Conservation (phyloP, 2,888 invertebrate species). For the Helleia helle region DNA sequence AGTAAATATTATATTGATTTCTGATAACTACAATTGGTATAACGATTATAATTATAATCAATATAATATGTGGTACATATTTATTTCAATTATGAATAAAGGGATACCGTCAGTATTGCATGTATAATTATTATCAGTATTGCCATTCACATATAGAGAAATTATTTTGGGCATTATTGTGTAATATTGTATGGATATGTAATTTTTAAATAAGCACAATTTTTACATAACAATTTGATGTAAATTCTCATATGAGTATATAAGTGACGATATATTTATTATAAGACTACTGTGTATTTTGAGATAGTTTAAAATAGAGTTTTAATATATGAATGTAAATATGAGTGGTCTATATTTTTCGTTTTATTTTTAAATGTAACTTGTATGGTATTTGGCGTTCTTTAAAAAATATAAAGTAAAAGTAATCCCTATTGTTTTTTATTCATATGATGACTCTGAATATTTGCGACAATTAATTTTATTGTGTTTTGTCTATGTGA, state of each 20-base stretch:
- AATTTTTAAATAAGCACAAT: conserved; percentile 9
- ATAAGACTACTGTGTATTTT: conserved; percentile 16
- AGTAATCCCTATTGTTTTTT: conserved; percentile 34
- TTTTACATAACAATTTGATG: conserved; percentile 8
- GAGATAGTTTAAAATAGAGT: conserved; percentile 13
- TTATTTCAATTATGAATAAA: too few species aligned
- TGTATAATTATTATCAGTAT: neutral
- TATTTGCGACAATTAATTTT: too few species aligned
- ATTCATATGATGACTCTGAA: too few species aligned
- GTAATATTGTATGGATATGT: conserved; percentile 3
- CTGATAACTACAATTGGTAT: too few species aligned
- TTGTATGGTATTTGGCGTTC: conserved; percentile 20
- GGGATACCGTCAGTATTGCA: too few species aligned
- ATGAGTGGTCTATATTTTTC: conserved; percentile 18
- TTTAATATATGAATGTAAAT: conserved; percentile 21
- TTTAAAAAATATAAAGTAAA: conserved; percentile 38
- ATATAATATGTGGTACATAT: too few species aligned
- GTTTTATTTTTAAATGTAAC: conserved; percentile 22
- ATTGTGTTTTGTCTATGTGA: too few species aligned
- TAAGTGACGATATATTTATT: conserved; percentile 20
- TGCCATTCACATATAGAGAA: neutral
- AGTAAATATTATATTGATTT: too few species aligned
- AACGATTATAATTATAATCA: too few species aligned
- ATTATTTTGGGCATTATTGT: neutral
- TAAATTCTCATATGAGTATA: conserved; percentile 8